Base-by-base conservation (phyloP, 2,888 invertebrate genomes). In the Dynastes hyllus region DNA sequence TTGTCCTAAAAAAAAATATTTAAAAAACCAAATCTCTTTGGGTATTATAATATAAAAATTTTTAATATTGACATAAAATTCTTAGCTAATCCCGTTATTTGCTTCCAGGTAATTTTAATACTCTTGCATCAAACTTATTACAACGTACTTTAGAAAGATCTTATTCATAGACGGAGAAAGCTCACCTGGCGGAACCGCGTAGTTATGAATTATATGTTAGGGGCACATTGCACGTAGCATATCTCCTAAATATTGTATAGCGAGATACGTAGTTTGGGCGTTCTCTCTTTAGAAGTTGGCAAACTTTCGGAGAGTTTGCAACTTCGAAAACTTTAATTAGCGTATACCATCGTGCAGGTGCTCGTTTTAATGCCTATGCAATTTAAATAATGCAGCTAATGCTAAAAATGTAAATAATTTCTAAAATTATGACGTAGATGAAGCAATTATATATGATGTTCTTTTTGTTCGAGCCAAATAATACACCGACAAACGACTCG, bases 311-410 rank as follows among this genome's bases (percentile, higher is more conserved):
- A 70, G 53, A 53, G 69, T 50, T 69, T 69, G 22, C 69, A 69
- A 69, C 53, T 70, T 70, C 3, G 29, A 8, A 70, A 70, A 70
- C 70, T 70, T 70, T 70, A 70, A 70, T 70, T 70, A 70, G 29
- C 11, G 3, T 16, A 32, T n/a, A 53, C 32, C 6, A 29, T 2
- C 70, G 22, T 58, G 22, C 22, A 22, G 16, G 22, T 58, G 22
- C 22, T 22, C 9, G 4, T 58, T 58, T 16, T 22, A 58, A 22
- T 58, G n/a, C 11, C 22, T 22, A 22, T 22, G 8, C 22, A 22
- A 58, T 58, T 58, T 58, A 58, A 58, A 58, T 16, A 22, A 58
- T n/a, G 22, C 16, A 0, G 3, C 3, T 8, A 1, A 8, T 22
- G 16, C 16, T 22, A 58, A 22, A 58, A 58, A 58, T 1, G 22